Conservation (phyloP, 2,797 vertebrate species). For the Sebastes itinus region DNA sequence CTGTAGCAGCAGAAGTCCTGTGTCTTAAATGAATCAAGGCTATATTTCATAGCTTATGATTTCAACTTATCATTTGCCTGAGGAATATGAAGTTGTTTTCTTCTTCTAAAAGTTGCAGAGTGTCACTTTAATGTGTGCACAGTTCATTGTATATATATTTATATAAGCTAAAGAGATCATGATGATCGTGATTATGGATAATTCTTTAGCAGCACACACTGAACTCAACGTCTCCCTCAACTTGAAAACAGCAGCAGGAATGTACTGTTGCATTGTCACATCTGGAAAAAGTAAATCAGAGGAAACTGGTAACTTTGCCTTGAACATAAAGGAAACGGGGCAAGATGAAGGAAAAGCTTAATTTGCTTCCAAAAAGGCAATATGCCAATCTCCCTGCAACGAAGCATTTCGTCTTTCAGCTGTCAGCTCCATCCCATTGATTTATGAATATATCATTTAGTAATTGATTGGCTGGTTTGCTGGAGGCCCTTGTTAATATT, state of each 20-base stretch:
- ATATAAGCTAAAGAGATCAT: background rate
- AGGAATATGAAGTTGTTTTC: background rate
- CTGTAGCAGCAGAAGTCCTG: background rate
- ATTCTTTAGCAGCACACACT: background rate
- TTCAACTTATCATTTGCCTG: background rate
- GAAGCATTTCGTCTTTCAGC: constrained; percentile 52
- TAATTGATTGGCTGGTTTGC: constrained; percentile 70
- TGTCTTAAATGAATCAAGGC: background rate
- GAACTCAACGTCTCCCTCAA: background rate
- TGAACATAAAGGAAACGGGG: background rate
- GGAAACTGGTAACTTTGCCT: background rate
- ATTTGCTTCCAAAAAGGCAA: constrained; percentile 26
- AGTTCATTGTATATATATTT: background rate
- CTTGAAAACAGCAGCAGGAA: background rate
- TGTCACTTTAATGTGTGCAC: background rate
- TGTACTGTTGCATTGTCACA: background rate
- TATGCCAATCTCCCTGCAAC: constrained; percentile 26
- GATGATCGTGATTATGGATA: too few species aligned
- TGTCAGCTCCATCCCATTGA: constrained; percentile 51
- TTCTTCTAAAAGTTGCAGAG: background rate
- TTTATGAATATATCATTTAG: constrained; percentile 71
- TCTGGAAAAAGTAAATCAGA: background rate
- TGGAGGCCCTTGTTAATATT: constrained; percentile 74
- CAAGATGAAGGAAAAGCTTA: constrained; percentile 27
- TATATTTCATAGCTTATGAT: background rate